A percentile compares a stretch with the other conserved stretches of the same genome.
Conservation (phyloP, 64 coral and sea anemone species). For the Dendrophyllia cribrosa region DNA sequence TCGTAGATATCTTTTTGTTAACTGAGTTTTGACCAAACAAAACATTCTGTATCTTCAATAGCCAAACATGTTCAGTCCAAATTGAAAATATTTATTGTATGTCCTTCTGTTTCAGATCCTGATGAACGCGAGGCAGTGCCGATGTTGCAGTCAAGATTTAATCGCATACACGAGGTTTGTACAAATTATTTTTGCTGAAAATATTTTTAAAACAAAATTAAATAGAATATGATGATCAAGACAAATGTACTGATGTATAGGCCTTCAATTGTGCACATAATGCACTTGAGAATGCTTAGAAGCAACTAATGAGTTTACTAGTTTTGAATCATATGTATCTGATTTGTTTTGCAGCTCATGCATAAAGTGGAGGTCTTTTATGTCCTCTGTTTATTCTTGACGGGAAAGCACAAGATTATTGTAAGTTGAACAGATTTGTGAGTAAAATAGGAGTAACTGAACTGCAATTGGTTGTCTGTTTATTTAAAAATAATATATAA, state of each 20-base stretch:
- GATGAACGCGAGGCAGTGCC: constrained; percentile 40
- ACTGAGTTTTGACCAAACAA: too few species aligned
- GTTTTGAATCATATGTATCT: too few species aligned
- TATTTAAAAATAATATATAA: too few species aligned
- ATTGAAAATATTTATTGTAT: neutral
- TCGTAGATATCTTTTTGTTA: too few species aligned
- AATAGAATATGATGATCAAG: too few species aligned
- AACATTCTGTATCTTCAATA: too few species aligned
- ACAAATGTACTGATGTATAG: too few species aligned
- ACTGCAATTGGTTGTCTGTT: too few species aligned
- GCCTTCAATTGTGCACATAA: too few species aligned
- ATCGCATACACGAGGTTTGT: constrained; percentile 54
- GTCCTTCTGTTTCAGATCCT: neutral
- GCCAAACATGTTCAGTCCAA: too few species aligned
- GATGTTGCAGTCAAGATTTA: constrained; percentile 27
- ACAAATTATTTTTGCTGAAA: neutral
- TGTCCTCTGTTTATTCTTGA: constrained; percentile 92
- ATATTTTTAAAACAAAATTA: too few species aligned
- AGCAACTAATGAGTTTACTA: neutral
- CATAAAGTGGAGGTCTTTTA: constrained; percentile 97
- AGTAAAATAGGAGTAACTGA: neutral
- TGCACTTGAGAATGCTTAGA: neutral
- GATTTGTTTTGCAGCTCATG: constrained; percentile 53
- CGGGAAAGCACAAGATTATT: constrained; percentile 86
- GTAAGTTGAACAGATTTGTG: constrained; percentile 41